A percentile compares a stretch with the other conserved stretches of the same genome.
phyloP scores from a whole-genome alignment of 2,797 vertebrate species.

The Sebastes elongatus region DNA sequence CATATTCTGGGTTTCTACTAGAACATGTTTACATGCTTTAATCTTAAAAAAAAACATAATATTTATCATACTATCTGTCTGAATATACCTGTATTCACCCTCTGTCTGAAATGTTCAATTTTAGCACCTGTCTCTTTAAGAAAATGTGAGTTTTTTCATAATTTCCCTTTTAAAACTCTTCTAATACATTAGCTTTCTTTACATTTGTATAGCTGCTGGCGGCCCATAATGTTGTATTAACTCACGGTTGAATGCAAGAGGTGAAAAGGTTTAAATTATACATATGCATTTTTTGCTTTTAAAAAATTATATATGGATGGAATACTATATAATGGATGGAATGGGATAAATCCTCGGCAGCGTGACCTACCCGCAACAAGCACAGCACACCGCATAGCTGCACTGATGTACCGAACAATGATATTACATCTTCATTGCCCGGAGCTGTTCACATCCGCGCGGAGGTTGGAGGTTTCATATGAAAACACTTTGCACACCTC shows the following conservation, averaged over 20 bases:
- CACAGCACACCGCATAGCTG: neutral
- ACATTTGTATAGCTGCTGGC: neutral
- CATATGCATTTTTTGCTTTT: conserved; percentile 2
- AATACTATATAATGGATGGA: conserved; percentile 19
- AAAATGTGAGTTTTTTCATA: neutral
- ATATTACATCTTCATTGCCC: conserved; percentile 51
- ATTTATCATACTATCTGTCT: neutral
- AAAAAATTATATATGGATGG: too few species aligned
- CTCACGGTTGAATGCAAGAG: neutral
- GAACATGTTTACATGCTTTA: neutral
- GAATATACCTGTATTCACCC: too few species aligned
- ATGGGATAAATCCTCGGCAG: conserved; percentile 15
- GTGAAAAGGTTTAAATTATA: conserved; percentile 9
- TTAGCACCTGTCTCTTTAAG: neutral
- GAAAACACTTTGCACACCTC: conserved; percentile 36
- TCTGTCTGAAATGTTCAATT: neutral
- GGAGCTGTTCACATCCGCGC: conserved; percentile 32
- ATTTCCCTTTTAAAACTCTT: neutral
- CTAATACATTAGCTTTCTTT: neutral
- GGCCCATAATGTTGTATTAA: neutral
- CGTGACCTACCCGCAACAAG: conserved; percentile 30
- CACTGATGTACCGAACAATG: conserved; percentile 40
- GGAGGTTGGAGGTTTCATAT: conserved; percentile 17
- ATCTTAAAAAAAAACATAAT: neutral
- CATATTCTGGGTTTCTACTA: too few species aligned